These are phyloP conservation scores for Caenorhabditis tropicalis DNA, from an alignment of 1,140 invertebrate genomes.

Conservation along the genomic window DNA sequence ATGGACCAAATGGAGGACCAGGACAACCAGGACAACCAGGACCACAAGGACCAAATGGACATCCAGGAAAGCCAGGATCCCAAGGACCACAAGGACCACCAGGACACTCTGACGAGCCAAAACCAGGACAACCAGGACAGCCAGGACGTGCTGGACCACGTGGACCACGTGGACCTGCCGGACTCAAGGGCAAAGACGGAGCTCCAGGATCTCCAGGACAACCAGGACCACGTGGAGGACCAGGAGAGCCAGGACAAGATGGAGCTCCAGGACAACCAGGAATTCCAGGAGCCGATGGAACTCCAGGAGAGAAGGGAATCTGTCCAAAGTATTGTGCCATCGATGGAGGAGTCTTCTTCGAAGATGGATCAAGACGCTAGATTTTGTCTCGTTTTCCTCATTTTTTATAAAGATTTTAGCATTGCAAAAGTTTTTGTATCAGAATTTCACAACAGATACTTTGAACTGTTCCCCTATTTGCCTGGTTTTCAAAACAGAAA, in stretches of 20 bases:
- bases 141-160: conserved; percentile 39
- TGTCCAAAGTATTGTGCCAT: conserved; percentile 35
- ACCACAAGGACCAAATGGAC: conserved; percentile 49
- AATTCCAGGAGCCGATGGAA: conserved; percentile 13
- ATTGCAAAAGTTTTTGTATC: background rate
- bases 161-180: conserved; percentile 23
- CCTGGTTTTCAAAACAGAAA: background rate
- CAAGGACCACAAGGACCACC: conserved; percentile 33
- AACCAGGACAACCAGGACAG: conserved; percentile 27
- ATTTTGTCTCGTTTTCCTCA: background rate
- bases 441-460: too few species aligned
- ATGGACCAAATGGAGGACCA: conserved; percentile 49
- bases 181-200: conserved; percentile 36
- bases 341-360: conserved; percentile 41
- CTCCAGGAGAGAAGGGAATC: conserved; percentile 44
- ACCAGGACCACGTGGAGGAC: conserved; percentile 25
- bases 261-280: conserved; percentile 40
- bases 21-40: conserved; percentile 48
- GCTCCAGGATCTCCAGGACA: conserved; percentile 12
- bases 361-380: conserved; percentile 35
- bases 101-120: conserved; percentile 35
- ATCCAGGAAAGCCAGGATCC: conserved; percentile 39
- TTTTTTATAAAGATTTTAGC: conserved; percentile 26
- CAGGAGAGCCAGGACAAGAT: conserved; percentile 35
- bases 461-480: too few species aligned